Evolutionary conservation across 1,140 invertebrate species (phyloP).

Genomic region (Hermatobates lingyangjiaoensis): DNA sequence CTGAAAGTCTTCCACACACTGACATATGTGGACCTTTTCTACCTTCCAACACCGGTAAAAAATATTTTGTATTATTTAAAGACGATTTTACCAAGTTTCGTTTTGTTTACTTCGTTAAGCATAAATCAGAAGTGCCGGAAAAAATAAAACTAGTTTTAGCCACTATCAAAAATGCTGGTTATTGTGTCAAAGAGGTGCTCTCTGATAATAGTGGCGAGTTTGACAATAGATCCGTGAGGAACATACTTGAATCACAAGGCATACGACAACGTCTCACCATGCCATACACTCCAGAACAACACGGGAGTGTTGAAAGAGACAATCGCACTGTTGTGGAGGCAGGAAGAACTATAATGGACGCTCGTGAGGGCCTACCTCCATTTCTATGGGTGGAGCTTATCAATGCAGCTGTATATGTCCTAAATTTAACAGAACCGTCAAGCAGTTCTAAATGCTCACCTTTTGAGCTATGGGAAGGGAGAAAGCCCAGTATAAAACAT

Average conservation of each 20-base stretch:
- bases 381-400: neutral
- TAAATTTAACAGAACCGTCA: neutral
- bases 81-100: slow-evolving; percentile 21
- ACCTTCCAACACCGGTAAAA: slow-evolving; percentile 17
- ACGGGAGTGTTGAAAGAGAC: neutral
- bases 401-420: neutral
- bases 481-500: neutral
- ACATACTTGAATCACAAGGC: slow-evolving; percentile 14
- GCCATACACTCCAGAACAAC: neutral
- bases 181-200: slow-evolving; percentile 18
- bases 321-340: neutral
- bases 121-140: slow-evolving; percentile 19
- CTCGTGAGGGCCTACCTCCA: neutral
- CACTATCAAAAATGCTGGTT: slow-evolving; percentile 15
- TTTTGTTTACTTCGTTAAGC: slow-evolving; percentile 18
- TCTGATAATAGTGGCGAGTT: slow-evolving; percentile 20
- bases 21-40: slow-evolving; percentile 21
- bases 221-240: slow-evolving; percentile 18
- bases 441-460: neutral
- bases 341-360: neutral
- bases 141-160: slow-evolving; percentile 16
- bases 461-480: neutral
- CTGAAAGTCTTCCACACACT: slow-evolving; percentile 18
- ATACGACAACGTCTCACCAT: neutral
- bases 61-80: slow-evolving; percentile 20